Conservation (phyloP, 2,113 vertebrate genomes). For the Notarius lentiginosus region DNA sequence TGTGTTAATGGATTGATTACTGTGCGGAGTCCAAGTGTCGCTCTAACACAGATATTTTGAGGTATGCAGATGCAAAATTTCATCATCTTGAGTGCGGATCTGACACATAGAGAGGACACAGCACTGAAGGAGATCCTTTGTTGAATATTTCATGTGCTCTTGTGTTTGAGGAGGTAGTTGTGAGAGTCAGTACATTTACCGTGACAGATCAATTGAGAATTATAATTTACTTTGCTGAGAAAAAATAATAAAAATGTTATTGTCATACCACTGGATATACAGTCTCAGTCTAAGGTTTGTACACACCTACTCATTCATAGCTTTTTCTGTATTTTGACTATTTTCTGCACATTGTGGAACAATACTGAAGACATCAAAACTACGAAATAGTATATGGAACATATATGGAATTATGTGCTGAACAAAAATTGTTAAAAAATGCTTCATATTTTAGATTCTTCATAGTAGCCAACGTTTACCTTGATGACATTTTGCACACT, state of each 20-base stretch:
- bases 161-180: slow-evolving; percentile 47
- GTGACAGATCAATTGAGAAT: neutral
- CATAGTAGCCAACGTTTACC: no score
- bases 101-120: slow-evolving; percentile 43
- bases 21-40: slow-evolving; percentile 58
- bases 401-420: no score
- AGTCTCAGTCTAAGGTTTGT: no score
- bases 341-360: no score
- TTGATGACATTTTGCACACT: no score
- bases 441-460: no score
- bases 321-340: no score
- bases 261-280: neutral
- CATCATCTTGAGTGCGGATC: slow-evolving; percentile 44
- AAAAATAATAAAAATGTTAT: neutral
- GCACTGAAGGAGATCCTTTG: slow-evolving; percentile 49
- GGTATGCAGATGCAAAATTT: slow-evolving; percentile 45
- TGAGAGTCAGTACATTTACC: neutral
- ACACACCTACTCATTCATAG: no score
- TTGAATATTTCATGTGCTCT: slow-evolving; percentile 62
- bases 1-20: slow-evolving; percentile 77
- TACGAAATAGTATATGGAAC: no score
- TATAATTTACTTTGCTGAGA: neutral
- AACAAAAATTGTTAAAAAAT: no score
- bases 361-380: no score
- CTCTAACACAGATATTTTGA: slow-evolving; percentile 52